A percentile compares a stretch with the other conserved stretches of the same genome.
Conservation (phyloP, 2,113 vertebrate genomes). For the Ascaphus truei region DNA sequence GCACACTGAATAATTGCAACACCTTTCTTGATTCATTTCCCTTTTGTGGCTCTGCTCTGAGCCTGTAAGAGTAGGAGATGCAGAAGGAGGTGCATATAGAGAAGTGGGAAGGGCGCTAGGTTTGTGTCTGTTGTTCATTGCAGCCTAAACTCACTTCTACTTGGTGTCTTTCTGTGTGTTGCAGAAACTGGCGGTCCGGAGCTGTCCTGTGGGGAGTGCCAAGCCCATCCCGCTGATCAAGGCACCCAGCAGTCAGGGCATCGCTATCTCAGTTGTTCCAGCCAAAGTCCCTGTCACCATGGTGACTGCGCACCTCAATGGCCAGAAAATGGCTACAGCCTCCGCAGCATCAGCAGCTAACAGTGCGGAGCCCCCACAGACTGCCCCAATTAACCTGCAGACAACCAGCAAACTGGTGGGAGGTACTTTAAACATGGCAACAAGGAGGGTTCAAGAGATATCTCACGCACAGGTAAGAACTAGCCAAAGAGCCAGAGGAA, state of each 20-base stretch:
- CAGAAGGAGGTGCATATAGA: neutral
- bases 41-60: neutral
- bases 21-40: neutral
- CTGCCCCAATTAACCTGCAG: conserved; percentile 71
- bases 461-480: conserved; percentile 57
- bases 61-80: neutral
- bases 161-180: conserved; percentile 37
- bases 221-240: conserved; percentile 70
- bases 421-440: conserved; percentile 45
- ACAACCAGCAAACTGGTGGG: conserved; percentile 48
- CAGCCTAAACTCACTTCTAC: conserved; percentile 1
- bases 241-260: conserved; percentile 61
- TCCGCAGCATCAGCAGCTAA: conserved; percentile 25
- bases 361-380: conserved; percentile 61
- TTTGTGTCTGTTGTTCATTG: neutral
- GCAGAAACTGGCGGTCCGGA: conserved; percentile 74
- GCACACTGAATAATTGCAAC: neutral
- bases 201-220: conserved; percentile 66
- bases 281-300: conserved; percentile 73
- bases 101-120: neutral
- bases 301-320: conserved; percentile 77
- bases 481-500: too few species aligned
- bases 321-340: conserved; percentile 62
- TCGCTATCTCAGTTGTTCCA: conserved; percentile 72
- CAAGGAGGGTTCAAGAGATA: conserved; percentile 57